Evolutionary conservation across 2,888 invertebrate genomes (phyloP).

Genomic region (Carabus problematicus): DNA sequence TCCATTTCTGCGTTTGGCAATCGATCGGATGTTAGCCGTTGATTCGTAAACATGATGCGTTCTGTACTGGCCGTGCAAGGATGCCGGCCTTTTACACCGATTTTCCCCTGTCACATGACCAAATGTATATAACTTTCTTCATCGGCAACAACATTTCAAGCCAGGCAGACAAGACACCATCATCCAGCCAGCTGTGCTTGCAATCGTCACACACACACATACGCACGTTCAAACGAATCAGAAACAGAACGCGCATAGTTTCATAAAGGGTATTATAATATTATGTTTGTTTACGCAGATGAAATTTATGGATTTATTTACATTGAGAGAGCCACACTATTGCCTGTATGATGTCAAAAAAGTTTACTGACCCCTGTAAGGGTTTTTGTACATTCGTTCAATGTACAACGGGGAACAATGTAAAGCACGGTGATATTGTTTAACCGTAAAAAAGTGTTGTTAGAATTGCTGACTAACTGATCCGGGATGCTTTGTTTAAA

Average conservation of each 20-base stretch:
- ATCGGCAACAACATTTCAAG: neutral
- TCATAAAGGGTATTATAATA: neutral
- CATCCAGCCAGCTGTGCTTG: neutral
- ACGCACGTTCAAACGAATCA: neutral
- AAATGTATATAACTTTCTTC: slow-evolving; percentile 27
- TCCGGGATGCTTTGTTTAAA: slow-evolving; percentile 36
- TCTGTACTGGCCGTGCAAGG: slow-evolving; percentile 9
- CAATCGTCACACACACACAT: neutral
- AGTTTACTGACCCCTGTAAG: slow-evolving; percentile 35
- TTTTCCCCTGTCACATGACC: slow-evolving; percentile 31
- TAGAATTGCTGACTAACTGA: slow-evolving; percentile 38
- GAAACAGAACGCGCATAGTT: slow-evolving; percentile 3
- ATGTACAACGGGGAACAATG: slow-evolving; percentile 34
- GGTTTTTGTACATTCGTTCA: slow-evolving; percentile 35
- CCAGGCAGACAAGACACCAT: neutral
- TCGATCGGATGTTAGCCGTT: slow-evolving; percentile 14
- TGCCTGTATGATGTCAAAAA: slow-evolving; percentile 26
- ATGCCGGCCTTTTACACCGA: slow-evolving; percentile 4
- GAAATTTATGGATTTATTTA: slow-evolving; percentile 16
- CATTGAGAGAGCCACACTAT: slow-evolving; percentile 11
- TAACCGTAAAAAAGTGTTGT: slow-evolving; percentile 29
- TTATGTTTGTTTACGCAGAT: neutral
- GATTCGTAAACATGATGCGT: slow-evolving; percentile 28
- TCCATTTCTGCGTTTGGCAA: slow-evolving; percentile 34
- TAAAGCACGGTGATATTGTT: slow-evolving; percentile 35